Evolutionary conservation across 2,113 vertebrate species (phyloP), one percentile per base, ranked within the genome.

Genomic region (Mesocricetus auratus): DNA sequence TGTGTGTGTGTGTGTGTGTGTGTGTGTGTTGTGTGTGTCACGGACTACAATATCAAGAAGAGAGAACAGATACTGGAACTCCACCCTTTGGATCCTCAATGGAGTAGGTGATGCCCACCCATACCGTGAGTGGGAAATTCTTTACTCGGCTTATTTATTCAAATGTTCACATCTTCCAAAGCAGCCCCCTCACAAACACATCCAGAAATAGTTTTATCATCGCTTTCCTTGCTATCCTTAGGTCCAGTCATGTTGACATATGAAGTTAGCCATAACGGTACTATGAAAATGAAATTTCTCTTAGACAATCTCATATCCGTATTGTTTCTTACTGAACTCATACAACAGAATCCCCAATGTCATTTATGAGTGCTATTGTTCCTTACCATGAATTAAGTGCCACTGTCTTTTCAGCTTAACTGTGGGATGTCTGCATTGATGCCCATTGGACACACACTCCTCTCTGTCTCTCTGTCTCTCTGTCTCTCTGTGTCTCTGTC

Each of bases 391-490:
- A 17, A 36, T 10, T n/a, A 36, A 33, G 31, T 24, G 62, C 3
- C 83, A 45, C 1, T 75, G 62, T 31, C 45, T 66, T 90, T 90
- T 53, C 15, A 78, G 66, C 29, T 47, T 26, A 81, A 82, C 1
- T 64, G 21, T 91, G 22, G 39, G 47, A 29, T 17, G 15, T 90
- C 68, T 66, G 21, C 13, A 45, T 45, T 79, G 66, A 60, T 79
- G 12, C 3, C 15, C 16, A 1, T 0, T 71, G 16, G n/a, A 78
- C n/a, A n/a, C n/a, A n/a, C n/a, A n/a, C n/a, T n/a, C 8, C 47
- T 47, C 47, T 42, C 47, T 47, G 5, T 47, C 47, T 47, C 47
- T 47, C 47, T 47, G 5, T 47, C 47, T 47, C 47, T 47, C 47
- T n/a, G 17, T 60, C n/a, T n/a, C n/a, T n/a, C n/a, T n/a, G n/a